Percentiles rank a stretch among this genome's conserved stretches.
Conservation (phyloP, 1,140 invertebrate species). For the Rhopalosiphum maidis region DNA sequence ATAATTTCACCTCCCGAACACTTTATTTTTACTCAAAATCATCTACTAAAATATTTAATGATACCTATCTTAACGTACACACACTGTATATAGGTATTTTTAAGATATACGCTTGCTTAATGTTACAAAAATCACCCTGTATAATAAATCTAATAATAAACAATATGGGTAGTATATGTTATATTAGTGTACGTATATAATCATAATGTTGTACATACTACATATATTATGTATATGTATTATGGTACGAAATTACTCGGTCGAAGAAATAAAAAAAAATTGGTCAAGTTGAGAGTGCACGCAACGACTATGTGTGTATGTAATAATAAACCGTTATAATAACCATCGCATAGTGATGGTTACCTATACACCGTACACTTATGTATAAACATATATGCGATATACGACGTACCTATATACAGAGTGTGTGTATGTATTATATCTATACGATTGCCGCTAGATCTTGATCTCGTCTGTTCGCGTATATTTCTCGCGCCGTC, state of each 20-base stretch:
- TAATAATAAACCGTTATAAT: slow-evolving; percentile 3
- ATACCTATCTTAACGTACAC: not conserved
- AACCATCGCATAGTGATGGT: not conserved
- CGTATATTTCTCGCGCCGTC: not conserved
- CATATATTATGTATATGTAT: not conserved
- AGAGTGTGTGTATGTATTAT: not conserved
- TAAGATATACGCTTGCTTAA: not conserved
- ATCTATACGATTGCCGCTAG: not conserved
- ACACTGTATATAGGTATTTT: not conserved
- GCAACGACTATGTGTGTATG: not conserved
- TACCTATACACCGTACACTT: not conserved
- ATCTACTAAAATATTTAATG: not conserved
- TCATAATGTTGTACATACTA: not conserved
- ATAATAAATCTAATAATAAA: not conserved
- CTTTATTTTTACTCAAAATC: not conserved
- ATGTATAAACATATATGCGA: not conserved
- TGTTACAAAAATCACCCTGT: not conserved
- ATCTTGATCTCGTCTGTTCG: not conserved
- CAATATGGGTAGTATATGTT: not conserved
- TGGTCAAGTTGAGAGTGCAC: not conserved
- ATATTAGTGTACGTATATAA: not conserved
- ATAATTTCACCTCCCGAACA: not conserved
- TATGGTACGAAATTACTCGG: not conserved
- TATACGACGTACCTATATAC: slow-evolving; percentile 1
- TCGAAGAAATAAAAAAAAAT: not conserved